Conservation (phyloP, 2,888 invertebrate species). For the Lydus trimaculatus region DNA sequence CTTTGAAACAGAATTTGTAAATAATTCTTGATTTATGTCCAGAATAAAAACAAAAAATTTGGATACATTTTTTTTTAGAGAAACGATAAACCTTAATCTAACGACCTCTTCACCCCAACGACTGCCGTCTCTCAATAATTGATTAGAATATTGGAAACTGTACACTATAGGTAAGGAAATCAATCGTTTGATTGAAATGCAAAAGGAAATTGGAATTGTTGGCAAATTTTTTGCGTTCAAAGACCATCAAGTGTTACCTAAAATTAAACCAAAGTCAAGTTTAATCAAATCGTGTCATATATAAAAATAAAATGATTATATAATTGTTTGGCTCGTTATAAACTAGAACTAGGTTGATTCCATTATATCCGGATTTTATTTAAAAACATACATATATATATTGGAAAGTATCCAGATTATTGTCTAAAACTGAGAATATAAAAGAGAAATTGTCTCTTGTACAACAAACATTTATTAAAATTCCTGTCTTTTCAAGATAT, state of each 20-base stretch:
- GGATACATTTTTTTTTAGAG: too few relatives aligned
- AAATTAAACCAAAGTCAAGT: constrained; percentile 21
- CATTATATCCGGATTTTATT: background rate
- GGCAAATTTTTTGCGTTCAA: background rate
- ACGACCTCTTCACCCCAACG: background rate
- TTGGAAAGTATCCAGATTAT: background rate
- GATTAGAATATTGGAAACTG: background rate
- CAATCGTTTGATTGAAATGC: background rate
- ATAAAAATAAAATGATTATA: background rate
- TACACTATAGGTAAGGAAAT: background rate
- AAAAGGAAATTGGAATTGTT: background rate
- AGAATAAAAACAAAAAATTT: background rate
- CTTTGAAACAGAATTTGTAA: background rate
- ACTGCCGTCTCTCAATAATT: background rate
- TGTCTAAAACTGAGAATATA: background rate
- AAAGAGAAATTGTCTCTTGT: background rate
- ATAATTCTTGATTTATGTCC: background rate
- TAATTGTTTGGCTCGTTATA: background rate
- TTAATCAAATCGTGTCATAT: constrained; percentile 14
- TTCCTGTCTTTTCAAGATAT: background rate
- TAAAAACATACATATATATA: too few relatives aligned
- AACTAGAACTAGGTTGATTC: background rate
- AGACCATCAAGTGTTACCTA: background rate
- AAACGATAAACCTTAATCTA: background rate
- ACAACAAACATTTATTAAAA: background rate